Conservation (phyloP, 2,888 invertebrate species). For the Carterocephalus palaemon region DNA sequence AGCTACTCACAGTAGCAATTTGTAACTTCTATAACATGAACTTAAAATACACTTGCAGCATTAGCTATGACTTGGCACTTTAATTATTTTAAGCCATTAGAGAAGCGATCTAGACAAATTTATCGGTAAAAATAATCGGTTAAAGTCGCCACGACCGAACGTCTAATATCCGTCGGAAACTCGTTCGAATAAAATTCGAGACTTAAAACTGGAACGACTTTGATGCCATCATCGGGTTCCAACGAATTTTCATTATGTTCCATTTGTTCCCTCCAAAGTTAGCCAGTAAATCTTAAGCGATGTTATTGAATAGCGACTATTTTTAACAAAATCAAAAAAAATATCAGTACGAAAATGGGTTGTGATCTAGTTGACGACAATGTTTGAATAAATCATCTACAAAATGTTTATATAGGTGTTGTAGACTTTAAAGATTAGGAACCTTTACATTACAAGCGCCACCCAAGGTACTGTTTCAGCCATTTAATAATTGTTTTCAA, state of each 20-base stretch:
- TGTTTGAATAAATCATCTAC: too few relatives aligned
- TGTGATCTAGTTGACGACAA: too few relatives aligned
- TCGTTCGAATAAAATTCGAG: conserved; percentile 39
- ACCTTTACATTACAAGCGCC: too few relatives aligned
- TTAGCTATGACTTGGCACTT: conserved; percentile 1
- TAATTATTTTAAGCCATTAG: conserved; percentile 26
- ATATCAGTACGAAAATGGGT: too few relatives aligned
- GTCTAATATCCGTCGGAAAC: conserved; percentile 39
- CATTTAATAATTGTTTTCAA: too few relatives aligned
- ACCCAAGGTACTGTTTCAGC: too few relatives aligned
- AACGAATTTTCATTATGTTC: conserved; percentile 30
- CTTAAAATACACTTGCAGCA: neutral
- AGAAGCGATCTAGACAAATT: conserved; percentile 29
- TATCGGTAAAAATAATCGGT: conserved; percentile 29
- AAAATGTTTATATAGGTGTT: too few relatives aligned
- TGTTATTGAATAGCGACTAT: conserved; percentile 1
- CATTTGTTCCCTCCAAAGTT: conserved; percentile 26
- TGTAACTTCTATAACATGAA: neutral
- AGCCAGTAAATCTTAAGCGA: neutral
- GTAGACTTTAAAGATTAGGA: too few relatives aligned
- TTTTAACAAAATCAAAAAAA: neutral
- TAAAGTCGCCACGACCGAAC: conserved; percentile 27
- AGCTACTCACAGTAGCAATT: neutral
- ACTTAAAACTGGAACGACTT: conserved; percentile 33
- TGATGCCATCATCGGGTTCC: conserved; percentile 24